Evolutionary conservation across 2,888 invertebrate genomes (phyloP), one percentile per base, ranked within the genome.

Genomic region (Drosophila merina): DNA sequence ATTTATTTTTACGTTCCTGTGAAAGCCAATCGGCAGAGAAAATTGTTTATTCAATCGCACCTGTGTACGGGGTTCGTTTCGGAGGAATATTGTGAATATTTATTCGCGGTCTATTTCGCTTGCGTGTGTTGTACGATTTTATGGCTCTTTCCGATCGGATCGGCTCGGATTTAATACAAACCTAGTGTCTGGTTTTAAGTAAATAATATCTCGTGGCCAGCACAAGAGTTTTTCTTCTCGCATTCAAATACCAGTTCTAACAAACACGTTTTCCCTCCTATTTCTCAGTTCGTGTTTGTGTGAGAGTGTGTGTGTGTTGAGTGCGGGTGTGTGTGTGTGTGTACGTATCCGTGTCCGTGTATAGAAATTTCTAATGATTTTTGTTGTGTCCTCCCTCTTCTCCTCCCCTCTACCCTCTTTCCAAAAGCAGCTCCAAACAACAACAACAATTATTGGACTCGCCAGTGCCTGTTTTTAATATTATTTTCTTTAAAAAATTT

Each of bases 191-290:
- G 60, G 60, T 68, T 72, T 76, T 25, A 49, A 69, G 83, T 79
- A 73, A 79, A 77, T 80, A 77, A 60, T 69, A 25, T 44, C 44
- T 9, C 20, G 8, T 25, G 20, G 25, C 44, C 25, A 44, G n/a
- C 14, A 26, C 14, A 31, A 50, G n/a, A 36, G 30, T 38, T 38
- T 45, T 63, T 10, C 33, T n/a, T 14, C 38, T 30, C 30, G 25
- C 30, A 44, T 9, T 30, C 28, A 31, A 68, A 57, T 69, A 51
- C 68, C 68, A 51, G 68, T 86, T 80, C 80, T 86, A 80, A 86
- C 70, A 64, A 59, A 48, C 49, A 55, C 54, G 59, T 59, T 70
- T 83, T 72, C 67, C 70, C 26, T 48, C 47, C 59, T 60, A 72
- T 71, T 71, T 75, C 70, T 76, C 70, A 74, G 60, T 66, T 54